Conservation (phyloP, 2,888 invertebrate genomes). For the Poecilobothrus nobilitatus region DNA sequence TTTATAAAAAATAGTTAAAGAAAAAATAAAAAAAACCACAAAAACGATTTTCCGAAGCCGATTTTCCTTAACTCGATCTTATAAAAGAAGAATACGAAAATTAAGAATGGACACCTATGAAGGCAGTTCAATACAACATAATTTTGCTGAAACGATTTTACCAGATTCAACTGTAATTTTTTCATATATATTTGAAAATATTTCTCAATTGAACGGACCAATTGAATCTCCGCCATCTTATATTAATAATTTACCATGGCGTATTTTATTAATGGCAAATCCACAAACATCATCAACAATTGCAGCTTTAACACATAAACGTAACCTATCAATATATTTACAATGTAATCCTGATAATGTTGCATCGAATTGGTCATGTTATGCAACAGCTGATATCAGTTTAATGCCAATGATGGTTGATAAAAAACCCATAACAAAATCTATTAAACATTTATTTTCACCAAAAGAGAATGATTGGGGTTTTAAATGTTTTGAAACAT, state of each 20-base stretch:
- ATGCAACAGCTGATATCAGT: slow-evolving; percentile 88
- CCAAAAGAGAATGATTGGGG: slow-evolving; percentile 83
- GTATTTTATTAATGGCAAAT: slow-evolving; percentile 93
- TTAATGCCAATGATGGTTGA: slow-evolving; percentile 85
- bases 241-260: slow-evolving; percentile 96
- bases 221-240: slow-evolving; percentile 83
- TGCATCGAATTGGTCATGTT: slow-evolving; percentile 97
- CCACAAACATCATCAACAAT: slow-evolving; percentile 25
- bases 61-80: too few relatives aligned
- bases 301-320: not conserved
- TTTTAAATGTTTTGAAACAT: slow-evolving; percentile 92
- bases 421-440: slow-evolving; percentile 74
- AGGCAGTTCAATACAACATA: not conserved
- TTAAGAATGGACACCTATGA: not conserved
- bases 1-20: too few relatives aligned
- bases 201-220: slow-evolving; percentile 77
- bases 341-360: slow-evolving; percentile 94
- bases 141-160: not conserved
- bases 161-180: slow-evolving; percentile 69
- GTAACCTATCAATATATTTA: slow-evolving; percentile 73
- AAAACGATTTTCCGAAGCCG: too few relatives aligned
- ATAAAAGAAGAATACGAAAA: too few relatives aligned
- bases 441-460: slow-evolving; percentile 94
- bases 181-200: slow-evolving; percentile 75
- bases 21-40: too few relatives aligned